Evolutionary conservation across 1,140 invertebrate species (phyloP), one percentile per base, ranked within the genome.

Genomic region (Drosophila fuyamai): DNA sequence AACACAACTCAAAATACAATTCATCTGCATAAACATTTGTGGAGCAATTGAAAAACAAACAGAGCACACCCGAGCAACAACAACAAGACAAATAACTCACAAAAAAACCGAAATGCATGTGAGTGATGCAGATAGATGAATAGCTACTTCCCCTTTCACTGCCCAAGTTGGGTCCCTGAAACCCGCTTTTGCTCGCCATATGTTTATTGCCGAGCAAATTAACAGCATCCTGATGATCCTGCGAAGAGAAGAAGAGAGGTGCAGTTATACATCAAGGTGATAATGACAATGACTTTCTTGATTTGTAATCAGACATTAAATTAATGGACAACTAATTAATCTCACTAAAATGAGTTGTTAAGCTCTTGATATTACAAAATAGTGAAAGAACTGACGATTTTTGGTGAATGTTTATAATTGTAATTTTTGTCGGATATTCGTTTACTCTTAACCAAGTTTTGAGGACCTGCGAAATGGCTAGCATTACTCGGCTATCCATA

Each of bases 1-100:
- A 77, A 88, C 72, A 71, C 76, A 89, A 80, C 73, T 83, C 79
- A 81, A 89, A 88, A 88, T 72, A 88, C 84, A 88, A 88, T 88
- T 83, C 84, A 88, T 83, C 83, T 88, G 83, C 83, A 88, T 88
- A 88, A 88, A 88, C 83, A 88, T 88, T 88, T 86, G 79, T 82
- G 82, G 48, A 86, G 83, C 83, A 79, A 88, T 88, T 88, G 79
- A 88, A 88, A 80, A 76, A 73, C 79, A 82, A 86, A 86, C 76
- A 79, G 51, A 61, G 65, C 54, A 65, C 55, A 44, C 57, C 70
- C 50, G 43, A 57, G 46, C 72, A 79, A 70, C 59, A 83, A 61
- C 67, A 73, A 62, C 40, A 81, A 51, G 48, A 85, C 61, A 78
- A 85, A 85, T 57, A 78, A 55, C 48, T 56, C 57, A 59, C 46